These are phyloP conservation scores for Metellina segmentata DNA, from an alignment of 2,888 invertebrate genomes.

Conservation along the genomic window DNA sequence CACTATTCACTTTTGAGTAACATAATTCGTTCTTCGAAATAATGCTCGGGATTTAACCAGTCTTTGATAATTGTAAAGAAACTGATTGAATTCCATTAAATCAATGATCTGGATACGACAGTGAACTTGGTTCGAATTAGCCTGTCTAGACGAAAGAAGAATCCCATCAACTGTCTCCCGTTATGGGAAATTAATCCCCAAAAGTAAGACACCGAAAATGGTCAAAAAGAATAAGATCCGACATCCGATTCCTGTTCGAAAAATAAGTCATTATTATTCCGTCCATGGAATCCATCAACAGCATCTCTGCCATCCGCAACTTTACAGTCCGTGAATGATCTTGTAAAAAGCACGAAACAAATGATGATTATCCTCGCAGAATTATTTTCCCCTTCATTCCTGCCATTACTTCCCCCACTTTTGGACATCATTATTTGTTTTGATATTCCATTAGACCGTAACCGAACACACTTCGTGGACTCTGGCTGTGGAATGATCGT, in stretches of 20 bases:
- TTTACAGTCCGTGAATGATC: conserved; percentile 1
- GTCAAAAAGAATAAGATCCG: not conserved
- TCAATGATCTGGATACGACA: not conserved
- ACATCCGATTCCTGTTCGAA: not conserved
- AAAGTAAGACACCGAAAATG: not conserved
- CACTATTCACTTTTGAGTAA: too few species aligned
- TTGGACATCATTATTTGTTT: conserved; percentile 25
- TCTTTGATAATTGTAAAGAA: too few species aligned
- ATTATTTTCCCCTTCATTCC: not conserved
- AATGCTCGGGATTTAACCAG: too few species aligned
- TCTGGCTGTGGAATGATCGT: conserved; percentile 1
- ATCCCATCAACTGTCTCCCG: not conserved
- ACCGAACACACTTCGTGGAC: conserved; percentile 43
- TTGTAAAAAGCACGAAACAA: conserved; percentile 35
- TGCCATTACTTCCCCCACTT: not conserved
- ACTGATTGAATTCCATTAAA: not conserved
- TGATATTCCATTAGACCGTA: conserved; percentile 72
- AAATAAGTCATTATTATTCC: not conserved
- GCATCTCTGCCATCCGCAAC: not conserved
- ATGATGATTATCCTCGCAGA: conserved; percentile 31
- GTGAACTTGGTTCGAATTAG: not conserved
- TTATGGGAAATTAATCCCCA: not conserved
- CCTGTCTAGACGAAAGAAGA: not conserved
- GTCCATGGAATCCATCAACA: not conserved
- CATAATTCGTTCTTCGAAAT: too few species aligned